Percentiles rank a stretch among this genome's conserved stretches.
These are phyloP conservation scores for Lepidurus packardi DNA, from an alignment of 1,140 invertebrate species.

Conservation along the genomic window DNA sequence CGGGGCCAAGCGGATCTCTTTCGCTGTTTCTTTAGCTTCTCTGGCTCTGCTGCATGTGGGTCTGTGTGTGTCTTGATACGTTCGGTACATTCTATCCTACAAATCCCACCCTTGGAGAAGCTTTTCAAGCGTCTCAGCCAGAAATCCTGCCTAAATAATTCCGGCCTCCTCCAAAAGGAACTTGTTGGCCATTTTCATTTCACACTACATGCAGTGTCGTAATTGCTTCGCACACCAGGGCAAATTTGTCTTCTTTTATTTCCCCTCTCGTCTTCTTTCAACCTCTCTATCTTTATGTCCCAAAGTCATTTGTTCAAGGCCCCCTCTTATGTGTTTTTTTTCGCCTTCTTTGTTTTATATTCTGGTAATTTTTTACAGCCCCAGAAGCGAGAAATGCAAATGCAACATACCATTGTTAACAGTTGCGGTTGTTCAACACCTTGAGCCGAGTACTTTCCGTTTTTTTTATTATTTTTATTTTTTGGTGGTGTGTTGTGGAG, in stretches of 20 bases:
- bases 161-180: background rate
- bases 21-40: background rate
- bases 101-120: background rate
- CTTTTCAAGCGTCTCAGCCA: background rate
- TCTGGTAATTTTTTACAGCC: background rate
- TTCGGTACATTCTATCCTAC: background rate
- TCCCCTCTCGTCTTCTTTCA: background rate
- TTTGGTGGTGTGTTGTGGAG: conserved; percentile 5
- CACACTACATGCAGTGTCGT: background rate
- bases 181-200: background rate
- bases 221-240: conserved; percentile 8
- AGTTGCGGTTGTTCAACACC: conserved; percentile 21
- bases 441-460: background rate
- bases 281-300: background rate
- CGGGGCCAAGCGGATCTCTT: conserved; percentile 8
- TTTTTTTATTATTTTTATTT: background rate
- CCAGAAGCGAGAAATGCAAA: background rate
- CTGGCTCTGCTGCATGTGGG: background rate
- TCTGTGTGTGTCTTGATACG: no score
- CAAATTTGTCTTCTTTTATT: conserved; percentile 21
- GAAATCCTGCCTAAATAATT: background rate
- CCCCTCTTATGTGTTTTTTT: background rate
- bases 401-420: background rate
- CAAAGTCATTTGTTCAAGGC: background rate
- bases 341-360: no score